Conservation (phyloP, 2,797 vertebrate species). For the Euthynnus affinis region DNA sequence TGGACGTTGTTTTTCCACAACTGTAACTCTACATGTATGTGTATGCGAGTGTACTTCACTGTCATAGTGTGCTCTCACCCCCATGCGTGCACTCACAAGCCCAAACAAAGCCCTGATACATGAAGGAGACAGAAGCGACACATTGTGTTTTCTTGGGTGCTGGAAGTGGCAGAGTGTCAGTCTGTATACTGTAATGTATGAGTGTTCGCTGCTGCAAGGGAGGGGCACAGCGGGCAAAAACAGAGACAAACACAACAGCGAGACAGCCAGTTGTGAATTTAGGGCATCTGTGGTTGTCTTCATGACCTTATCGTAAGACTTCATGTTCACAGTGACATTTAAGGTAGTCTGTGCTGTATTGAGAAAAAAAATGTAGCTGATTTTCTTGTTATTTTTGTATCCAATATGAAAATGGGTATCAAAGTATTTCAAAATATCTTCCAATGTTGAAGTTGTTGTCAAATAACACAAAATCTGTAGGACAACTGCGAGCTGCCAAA, state of each 20-base stretch:
- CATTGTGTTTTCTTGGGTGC: conserved; percentile 27
- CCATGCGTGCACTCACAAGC: conserved; percentile 6
- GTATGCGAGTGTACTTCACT: conserved; percentile 4
- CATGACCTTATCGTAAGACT: neutral
- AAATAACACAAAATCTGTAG: conserved; percentile 4
- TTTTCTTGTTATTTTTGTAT: neutral
- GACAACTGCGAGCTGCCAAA: neutral
- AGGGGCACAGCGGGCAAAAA: neutral
- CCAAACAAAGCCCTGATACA: conserved; percentile 20
- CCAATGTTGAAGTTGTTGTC: neutral
- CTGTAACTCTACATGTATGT: neutral
- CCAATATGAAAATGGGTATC: conserved; percentile 2
- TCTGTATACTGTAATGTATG: conserved; percentile 34
- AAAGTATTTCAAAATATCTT: conserved; percentile 18
- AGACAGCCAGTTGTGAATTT: conserved; percentile 39
- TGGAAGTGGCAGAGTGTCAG: conserved; percentile 47
- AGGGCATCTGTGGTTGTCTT: conserved; percentile 38
- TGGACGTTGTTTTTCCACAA: conserved; percentile 5
- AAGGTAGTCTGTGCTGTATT: neutral
- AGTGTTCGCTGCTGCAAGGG: conserved; percentile 26
- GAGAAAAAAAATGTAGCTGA: neutral
- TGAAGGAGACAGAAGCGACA: conserved; percentile 32
- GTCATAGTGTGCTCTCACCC: conserved; percentile 18
- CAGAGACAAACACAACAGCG: conserved; percentile 22
- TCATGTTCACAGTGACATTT: neutral